Base-by-base conservation (phyloP, 2,888 invertebrate genomes). In the Phania funesta region DNA sequence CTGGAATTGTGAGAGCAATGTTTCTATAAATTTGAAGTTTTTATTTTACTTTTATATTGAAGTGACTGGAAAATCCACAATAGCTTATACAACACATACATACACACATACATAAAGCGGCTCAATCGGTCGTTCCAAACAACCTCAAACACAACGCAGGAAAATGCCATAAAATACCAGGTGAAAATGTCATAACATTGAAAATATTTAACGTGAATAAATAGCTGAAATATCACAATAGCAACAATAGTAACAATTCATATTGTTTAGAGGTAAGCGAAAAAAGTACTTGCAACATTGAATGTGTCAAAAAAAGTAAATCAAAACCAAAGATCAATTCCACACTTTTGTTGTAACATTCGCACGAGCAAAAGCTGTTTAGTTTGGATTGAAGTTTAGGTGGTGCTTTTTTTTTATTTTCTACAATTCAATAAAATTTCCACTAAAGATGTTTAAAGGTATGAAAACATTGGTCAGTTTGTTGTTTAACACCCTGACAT, bases 151-250 rank as follows among this genome's bases (percentile, higher is more conserved):
- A 20, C 20, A 58, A 58, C 20, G 13, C 44, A 32, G 13, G 8
- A 16, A 20, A 22, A 29, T 6, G 32, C 16, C 3, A 32, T 20
- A 18, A 32, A 11, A 11, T 29, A 41, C 6, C 20, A 4, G 44
- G 41, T 60, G 44, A 76, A 58, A 76, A 76, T 76, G 58, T 60
- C 67, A 68, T 29, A 44, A 60, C 22, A 50, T 48, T 44, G 44
- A 54, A 44, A 73, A 46, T n/a, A 22, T 52, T 76, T 22, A 18
- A 67, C n/a, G n/a, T n/a, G n/a, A 2, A 35, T 60, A 44, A 68
- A 76, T 32, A 44, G 29, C 32, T 67, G 5, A 24, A 64, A 24
- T 35, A 6, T 26, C 54, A 46, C 35, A 54, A 64, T 3, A 56
- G 6, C 24, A 48, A 48, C n/a, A 18, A 29, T 2, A 22, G 20